phyloP scores from a whole-genome alignment of 2,113 vertebrate species.

The Erythrocercus mccallii region DNA sequence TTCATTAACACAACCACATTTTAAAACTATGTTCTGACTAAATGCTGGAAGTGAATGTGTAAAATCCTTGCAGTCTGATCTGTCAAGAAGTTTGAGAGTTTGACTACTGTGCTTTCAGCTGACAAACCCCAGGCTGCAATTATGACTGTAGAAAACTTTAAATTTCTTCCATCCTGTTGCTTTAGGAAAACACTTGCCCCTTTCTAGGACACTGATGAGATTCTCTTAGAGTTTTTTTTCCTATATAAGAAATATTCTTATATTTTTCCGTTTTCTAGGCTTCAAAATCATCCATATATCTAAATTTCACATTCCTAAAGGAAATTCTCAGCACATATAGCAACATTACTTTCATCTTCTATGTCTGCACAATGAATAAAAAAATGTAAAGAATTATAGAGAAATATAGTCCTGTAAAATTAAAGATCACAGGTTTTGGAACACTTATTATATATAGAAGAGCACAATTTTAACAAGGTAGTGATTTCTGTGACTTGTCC shows the following conservation, averaged over 20 bases:
- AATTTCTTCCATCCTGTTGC: neutral
- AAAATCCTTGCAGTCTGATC: neutral
- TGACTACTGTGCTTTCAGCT: neutral
- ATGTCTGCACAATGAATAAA: neutral
- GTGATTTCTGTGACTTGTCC: neutral
- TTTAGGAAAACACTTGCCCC: neutral
- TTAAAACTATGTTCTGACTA: neutral
- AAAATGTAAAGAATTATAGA: neutral
- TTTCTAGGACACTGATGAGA: neutral
- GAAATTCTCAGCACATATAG: neutral
- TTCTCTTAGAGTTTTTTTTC: accelerated
- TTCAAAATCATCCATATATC: neutral
- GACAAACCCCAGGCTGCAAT: neutral
- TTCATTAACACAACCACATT: neutral
- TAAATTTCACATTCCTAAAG: neutral
- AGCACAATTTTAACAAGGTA: neutral
- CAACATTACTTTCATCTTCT: neutral
- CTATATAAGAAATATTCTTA: neutral
- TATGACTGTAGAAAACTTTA: neutral
- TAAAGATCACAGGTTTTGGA: neutral
- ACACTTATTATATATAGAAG: neutral
- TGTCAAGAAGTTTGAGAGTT: neutral
- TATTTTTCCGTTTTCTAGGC: neutral
- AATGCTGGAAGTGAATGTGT: neutral
- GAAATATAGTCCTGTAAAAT: neutral